A percentile compares a stretch with the other conserved stretches of the same genome.
phyloP scores from a whole-genome alignment of 2,113 vertebrate species.

The Drymodes brunneopygia region DNA sequence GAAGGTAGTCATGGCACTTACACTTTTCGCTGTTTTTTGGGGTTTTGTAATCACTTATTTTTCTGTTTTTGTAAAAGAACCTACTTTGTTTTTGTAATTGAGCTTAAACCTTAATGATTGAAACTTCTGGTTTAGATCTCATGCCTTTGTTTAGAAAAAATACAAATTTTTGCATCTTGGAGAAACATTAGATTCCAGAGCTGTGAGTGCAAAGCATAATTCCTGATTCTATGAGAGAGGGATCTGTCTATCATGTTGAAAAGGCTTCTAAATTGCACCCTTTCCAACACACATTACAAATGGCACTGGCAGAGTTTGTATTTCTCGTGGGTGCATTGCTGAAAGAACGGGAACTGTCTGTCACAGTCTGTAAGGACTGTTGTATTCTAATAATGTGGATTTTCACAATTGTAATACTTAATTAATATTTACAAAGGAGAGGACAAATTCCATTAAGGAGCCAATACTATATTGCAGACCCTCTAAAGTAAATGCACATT shows the following conservation, averaged over 20 bases:
- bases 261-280: neutral
- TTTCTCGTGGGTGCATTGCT: neutral
- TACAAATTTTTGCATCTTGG: accelerated
- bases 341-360: neutral
- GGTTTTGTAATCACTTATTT: neutral
- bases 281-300: neutral
- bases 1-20: neutral
- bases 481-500: neutral
- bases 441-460: neutral
- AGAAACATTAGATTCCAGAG: neutral
- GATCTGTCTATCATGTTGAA: neutral
- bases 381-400: neutral
- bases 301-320: neutral
- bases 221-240: neutral
- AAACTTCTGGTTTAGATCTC: neutral
- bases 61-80: neutral
- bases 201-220: neutral
- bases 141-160: neutral
- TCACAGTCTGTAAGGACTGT: neutral
- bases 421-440: neutral
- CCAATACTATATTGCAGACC: neutral
- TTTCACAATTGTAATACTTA: neutral
- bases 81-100: neutral
- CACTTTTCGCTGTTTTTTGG: neutral
- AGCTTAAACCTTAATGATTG: neutral